Evolutionary conservation across 53 echinoderm and acorn worm genomes (phyloP).

Genomic region (Arbacia lixula): DNA sequence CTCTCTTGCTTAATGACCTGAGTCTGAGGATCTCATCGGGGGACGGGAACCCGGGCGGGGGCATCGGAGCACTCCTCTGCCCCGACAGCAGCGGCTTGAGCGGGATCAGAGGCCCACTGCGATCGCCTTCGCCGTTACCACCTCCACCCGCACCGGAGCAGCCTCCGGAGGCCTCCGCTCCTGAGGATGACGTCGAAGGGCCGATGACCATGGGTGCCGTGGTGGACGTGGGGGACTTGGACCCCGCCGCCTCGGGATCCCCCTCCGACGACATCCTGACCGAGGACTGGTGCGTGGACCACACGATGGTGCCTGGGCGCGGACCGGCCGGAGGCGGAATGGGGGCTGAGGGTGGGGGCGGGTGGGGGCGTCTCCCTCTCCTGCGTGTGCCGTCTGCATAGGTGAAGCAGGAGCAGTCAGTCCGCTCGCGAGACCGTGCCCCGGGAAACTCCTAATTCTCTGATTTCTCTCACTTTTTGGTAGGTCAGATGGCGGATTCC

Average conservation of each 20-base stretch:
- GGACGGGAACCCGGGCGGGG: slow-evolving; percentile 28
- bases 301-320: slow-evolving; percentile 14
- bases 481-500: background rate
- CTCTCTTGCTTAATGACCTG: slow-evolving; percentile 29
- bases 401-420: too few species aligned
- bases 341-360: too few species aligned
- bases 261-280: slow-evolving; percentile 27
- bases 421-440: too few species aligned
- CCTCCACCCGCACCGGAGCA: background rate
- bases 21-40: slow-evolving; percentile 27
- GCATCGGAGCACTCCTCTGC: slow-evolving; percentile 5
- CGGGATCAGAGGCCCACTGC: background rate
- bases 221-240: slow-evolving; percentile 31
- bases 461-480: background rate
- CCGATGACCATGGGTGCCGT: slow-evolving; percentile 6
- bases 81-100: slow-evolving; percentile 21
- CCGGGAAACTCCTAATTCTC: background rate
- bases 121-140: background rate
- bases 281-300: slow-evolving; percentile 8
- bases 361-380: too few species aligned
- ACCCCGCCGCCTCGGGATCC: slow-evolving; percentile 15
- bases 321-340: too few species aligned
- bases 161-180: slow-evolving; percentile 7
- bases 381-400: too few species aligned
- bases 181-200: slow-evolving; percentile 34